These are phyloP conservation scores for Clarias macrocephalus DNA, from an alignment of 2,113 vertebrate species.

Conservation along the genomic window DNA sequence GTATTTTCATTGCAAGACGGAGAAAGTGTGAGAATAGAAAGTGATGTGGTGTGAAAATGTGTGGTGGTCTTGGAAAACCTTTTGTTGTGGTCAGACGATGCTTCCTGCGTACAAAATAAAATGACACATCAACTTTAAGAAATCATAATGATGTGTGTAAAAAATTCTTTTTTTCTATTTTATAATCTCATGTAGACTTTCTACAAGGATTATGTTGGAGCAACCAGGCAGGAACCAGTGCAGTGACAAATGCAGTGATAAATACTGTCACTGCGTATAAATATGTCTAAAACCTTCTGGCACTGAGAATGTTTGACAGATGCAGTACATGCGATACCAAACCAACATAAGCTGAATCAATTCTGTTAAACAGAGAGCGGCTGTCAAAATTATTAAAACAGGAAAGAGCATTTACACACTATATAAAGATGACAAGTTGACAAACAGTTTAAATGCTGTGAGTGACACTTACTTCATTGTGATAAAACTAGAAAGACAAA, in stretches of 20 bases:
- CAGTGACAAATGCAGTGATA: background rate
- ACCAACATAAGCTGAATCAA: background rate
- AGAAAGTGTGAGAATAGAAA: conserved; percentile 13
- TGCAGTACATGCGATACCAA: too few relatives aligned
- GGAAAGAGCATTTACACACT: background rate
- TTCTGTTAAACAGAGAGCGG: background rate
- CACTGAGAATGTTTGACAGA: too few relatives aligned
- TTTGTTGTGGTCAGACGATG: background rate
- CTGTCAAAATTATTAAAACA: background rate
- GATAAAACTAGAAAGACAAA: background rate
- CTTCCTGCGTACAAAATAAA: background rate
- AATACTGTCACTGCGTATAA: background rate
- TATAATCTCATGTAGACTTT: background rate
- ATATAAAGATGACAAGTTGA: background rate
- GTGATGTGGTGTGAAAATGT: background rate
- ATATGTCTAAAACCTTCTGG: background rate
- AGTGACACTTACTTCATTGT: background rate
- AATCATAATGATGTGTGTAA: background rate
- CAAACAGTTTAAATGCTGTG: background rate
- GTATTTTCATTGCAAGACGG: background rate
- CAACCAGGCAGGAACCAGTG: background rate
- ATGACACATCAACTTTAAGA: background rate
- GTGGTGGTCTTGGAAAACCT: background rate
- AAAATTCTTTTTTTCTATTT: background rate
- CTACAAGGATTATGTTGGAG: background rate